Conservation (phyloP, 2,113 vertebrate species). For the Microcebus ravelobensis region DNA sequence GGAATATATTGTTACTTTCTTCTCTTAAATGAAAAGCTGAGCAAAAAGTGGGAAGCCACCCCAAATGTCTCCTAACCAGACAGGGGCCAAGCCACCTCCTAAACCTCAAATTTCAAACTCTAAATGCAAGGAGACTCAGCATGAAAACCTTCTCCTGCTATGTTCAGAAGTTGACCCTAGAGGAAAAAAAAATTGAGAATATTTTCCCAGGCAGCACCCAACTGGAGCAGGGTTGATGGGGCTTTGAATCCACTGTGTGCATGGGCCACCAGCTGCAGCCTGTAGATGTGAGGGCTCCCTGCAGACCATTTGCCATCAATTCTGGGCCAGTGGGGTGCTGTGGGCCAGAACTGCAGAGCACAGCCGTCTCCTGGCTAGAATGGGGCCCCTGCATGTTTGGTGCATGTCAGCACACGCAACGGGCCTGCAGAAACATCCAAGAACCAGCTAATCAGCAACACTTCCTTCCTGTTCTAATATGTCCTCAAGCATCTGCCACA, state of each 20-base stretch:
- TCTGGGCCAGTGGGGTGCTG: too few species aligned
- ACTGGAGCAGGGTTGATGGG: accelerated
- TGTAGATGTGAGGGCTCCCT: too few species aligned
- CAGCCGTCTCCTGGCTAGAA: not conserved
- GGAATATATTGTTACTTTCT: not conserved
- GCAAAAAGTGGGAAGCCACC: not conserved
- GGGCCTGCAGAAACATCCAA: too few species aligned
- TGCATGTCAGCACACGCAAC: not conserved
- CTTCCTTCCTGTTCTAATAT: not conserved
- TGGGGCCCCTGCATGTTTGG: accelerated
- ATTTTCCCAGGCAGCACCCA: not conserved
- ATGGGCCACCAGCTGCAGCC: too few species aligned
- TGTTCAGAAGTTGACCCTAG: not conserved
- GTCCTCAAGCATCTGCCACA: not conserved
- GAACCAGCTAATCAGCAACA: not conserved
- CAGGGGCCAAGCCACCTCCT: not conserved
- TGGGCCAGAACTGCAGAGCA: not conserved
- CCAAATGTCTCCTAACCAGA: not conserved
- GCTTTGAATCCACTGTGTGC: not conserved
- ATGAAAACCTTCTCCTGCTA: not conserved
- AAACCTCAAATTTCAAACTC: not conserved
- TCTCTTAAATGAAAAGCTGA: not conserved
- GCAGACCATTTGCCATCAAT: too few species aligned
- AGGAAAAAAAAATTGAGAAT: not conserved
- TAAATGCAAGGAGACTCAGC: not conserved